Conservation (phyloP, 2,888 invertebrate genomes). For the Fragum sueziense region DNA sequence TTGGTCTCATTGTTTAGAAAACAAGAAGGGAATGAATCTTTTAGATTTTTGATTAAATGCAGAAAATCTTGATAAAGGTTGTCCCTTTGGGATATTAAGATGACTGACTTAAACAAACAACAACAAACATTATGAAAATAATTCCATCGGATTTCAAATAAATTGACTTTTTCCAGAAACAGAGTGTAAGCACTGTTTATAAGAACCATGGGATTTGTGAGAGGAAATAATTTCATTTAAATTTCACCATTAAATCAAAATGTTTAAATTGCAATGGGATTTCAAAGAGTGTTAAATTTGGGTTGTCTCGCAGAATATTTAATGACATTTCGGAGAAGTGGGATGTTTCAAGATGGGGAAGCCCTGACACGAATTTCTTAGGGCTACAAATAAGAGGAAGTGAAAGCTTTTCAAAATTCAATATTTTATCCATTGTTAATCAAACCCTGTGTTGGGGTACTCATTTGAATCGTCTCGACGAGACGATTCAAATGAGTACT, state of each 20-base stretch:
- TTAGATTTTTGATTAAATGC: not conserved
- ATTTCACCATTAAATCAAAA: conserved; percentile 13
- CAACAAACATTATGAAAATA: conserved; percentile 11
- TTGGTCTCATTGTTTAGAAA: no score
- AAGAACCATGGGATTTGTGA: not conserved
- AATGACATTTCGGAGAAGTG: not conserved
- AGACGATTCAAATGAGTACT: no score
- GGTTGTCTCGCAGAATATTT: not conserved
- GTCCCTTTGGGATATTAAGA: not conserved
- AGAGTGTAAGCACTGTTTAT: conserved; percentile 4
- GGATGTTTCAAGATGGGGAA: not conserved
- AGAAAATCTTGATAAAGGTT: not conserved
- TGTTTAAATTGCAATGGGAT: conserved; percentile 11
- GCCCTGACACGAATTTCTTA: no score
- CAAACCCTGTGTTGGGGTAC: no score
- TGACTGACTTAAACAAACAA: conserved; percentile 15
- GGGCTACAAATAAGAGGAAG: no score
- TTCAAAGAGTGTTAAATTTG: not conserved
- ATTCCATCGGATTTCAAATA: not conserved
- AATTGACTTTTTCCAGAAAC: conserved; percentile 12
- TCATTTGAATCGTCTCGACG: no score
- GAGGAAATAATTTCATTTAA: conserved; percentile 3
- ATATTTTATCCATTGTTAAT: no score
- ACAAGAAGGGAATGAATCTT: no score
- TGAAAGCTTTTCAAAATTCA: no score